phyloP scores from a whole-genome alignment of 1,140 invertebrate species.

The Anastrepha ludens region DNA sequence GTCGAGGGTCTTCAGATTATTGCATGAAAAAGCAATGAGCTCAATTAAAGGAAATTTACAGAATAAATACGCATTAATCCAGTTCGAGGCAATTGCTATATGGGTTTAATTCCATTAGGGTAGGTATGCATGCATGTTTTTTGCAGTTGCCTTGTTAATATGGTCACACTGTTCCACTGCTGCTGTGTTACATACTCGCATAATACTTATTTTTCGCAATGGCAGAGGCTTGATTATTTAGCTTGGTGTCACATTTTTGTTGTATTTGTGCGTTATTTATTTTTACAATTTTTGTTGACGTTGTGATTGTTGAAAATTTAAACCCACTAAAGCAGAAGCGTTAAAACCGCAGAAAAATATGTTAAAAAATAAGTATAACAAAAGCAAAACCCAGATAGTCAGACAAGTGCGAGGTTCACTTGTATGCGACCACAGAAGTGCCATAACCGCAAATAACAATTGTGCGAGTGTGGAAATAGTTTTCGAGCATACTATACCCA shows the following conservation, averaged over 20 bases:
- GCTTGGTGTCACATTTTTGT: not conserved
- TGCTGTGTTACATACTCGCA: no score
- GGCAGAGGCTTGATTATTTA: not conserved
- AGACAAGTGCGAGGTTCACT: slow-evolving; percentile 4
- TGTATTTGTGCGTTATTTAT: not conserved
- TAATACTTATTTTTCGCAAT: not conserved
- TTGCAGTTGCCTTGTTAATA: no score
- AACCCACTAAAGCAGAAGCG: slow-evolving; percentile 8
- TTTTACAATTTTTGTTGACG: not conserved
- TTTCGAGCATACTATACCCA: not conserved
- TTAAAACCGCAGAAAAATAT: not conserved
- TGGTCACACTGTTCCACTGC: no score
- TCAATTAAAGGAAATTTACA: no score
- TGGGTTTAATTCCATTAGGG: no score
- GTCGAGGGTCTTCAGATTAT: no score
- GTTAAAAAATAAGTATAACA: not conserved
- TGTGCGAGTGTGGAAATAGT: not conserved
- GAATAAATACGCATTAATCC: no score
- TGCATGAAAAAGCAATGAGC: no score
- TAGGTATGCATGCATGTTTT: no score
- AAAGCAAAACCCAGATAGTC: not conserved
- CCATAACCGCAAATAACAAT: slow-evolving; percentile 18
- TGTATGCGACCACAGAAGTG: slow-evolving; percentile 4
- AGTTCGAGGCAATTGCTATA: no score
- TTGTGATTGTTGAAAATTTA: slow-evolving; percentile 1